Conservation (phyloP, 2,888 invertebrate species). For the Torymus auratus region DNA sequence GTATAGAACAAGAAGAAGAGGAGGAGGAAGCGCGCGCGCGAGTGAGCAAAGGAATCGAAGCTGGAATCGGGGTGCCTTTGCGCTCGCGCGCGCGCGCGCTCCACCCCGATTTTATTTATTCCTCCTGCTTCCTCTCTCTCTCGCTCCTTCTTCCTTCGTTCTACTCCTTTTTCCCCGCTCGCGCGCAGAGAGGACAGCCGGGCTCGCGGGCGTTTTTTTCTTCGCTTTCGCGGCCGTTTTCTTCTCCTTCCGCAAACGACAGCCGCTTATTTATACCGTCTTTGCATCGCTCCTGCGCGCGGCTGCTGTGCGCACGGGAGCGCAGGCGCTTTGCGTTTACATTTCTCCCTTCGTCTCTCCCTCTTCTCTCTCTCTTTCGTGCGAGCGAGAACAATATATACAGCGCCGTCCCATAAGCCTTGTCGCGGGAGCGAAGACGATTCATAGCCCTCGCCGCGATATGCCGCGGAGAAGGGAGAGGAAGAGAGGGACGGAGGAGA, state of each 20-base stretch:
- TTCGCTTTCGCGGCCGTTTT: slow-evolving; percentile 69
- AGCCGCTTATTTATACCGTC: slow-evolving; percentile 77
- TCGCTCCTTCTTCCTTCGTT: neutral
- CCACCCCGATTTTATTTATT: slow-evolving; percentile 58
- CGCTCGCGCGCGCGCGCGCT: slow-evolving; percentile 30
- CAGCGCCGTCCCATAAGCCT: slow-evolving; percentile 45
- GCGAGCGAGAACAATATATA: slow-evolving; percentile 54
- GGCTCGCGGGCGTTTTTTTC: slow-evolving; percentile 26
- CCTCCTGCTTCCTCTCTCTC: slow-evolving; percentile 10
- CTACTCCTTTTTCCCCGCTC: neutral
- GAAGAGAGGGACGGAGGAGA: slow-evolving; percentile 14
- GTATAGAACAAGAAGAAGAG: neutral
- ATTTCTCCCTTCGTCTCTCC: slow-evolving; percentile 60
- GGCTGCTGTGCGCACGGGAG: slow-evolving; percentile 64
- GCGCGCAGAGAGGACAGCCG: slow-evolving; percentile 6
- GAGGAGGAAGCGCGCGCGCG: neutral
- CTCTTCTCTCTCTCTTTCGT: slow-evolving; percentile 17
- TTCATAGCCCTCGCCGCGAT: slow-evolving; percentile 38
- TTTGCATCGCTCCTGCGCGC: slow-evolving; percentile 70
- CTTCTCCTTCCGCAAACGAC: slow-evolving; percentile 76
- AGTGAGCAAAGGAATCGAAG: slow-evolving; percentile 32
- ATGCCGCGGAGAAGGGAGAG: slow-evolving; percentile 14
- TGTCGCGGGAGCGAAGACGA: slow-evolving; percentile 33
- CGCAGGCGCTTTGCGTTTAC: slow-evolving; percentile 72
- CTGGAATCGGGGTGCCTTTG: slow-evolving; percentile 41